Evolutionary conservation across 2,888 invertebrate species (phyloP), one percentile per base, ranked within the genome.

Genomic region (Sturmia bella): DNA sequence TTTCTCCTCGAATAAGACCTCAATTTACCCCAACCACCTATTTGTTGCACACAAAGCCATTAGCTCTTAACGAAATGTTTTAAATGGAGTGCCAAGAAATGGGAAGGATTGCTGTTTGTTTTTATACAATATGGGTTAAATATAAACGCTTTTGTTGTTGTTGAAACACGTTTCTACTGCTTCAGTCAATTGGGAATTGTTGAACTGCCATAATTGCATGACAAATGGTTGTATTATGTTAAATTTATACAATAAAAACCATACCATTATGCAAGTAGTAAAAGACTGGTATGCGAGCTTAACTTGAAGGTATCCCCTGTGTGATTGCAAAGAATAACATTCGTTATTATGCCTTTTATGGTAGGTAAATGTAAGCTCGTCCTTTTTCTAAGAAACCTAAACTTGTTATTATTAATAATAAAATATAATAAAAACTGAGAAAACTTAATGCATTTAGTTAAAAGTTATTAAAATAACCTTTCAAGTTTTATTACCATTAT

Each of bases 131-230:
- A 12, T 75, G 54, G 54, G 54, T 56, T 74, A 74, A 41, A 52
- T 54, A 19, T 39, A 13, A 37, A 15, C 6, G 21, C 43, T 64
- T 54, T 21, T 54, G 37, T 57, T 64, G 63, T 37, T 74, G 37
- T 66, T 75, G 15, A 61, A 75, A 32, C 32, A 32, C 32, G 32
- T 32, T 7, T 3, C 9, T 32, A 9, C 9, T 32, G 7, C 32
- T 32, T 32, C 7, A 32, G 57, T 74, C 70, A 50, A 66, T 66
- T 24, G 74, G 82, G 78, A 82, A 75, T 75, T 74, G 59, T 75
- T 78, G 66, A 78, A 78, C 82, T 82, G 82, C 64, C 78, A 82
- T 75, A 82, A 82, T 78, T 82, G 78, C 82, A 82, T 82, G 78
- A 82, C 78, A 78, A 82, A 82, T 82, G 82, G 54, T 70, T 75